Evolutionary conservation across 2,113 vertebrate genomes (phyloP).

Genomic region (Oncorhynchus kisutch): DNA sequence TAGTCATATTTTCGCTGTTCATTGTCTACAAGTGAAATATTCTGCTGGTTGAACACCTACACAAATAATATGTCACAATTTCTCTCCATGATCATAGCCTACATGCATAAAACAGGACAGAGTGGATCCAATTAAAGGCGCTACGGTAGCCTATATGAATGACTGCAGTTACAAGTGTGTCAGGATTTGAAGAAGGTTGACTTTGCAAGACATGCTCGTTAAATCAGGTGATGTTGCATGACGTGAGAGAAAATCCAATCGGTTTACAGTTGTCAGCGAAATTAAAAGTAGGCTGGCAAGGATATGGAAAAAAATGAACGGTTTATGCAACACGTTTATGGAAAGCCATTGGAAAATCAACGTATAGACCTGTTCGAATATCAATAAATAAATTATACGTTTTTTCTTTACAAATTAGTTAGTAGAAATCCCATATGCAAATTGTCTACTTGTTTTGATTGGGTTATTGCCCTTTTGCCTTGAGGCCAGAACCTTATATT

Average conservation of each 20-base stretch:
- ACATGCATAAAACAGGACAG: not conserved
- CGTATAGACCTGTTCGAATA: not conserved
- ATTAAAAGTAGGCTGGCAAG: not conserved
- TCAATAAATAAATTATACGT: not conserved
- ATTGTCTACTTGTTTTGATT: constrained; percentile 24
- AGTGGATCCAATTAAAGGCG: no score
- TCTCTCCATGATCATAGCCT: not conserved
- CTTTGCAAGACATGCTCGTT: not conserved
- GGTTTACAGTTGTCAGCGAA: not conserved
- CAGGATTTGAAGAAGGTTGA: not conserved
- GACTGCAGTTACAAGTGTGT: not conserved
- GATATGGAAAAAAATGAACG: not conserved
- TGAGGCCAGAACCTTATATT: no score
- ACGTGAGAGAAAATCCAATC: not conserved
- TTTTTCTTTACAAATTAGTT: not conserved
- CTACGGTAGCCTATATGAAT: not conserved
- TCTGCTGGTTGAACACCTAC: not conserved
- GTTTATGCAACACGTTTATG: not conserved
- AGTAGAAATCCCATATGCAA: not conserved
- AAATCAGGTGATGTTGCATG: not conserved
- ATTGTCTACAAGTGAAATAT: not conserved
- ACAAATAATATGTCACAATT: not conserved
- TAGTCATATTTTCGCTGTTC: not conserved
- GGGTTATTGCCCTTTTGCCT: no score
- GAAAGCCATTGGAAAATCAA: not conserved